Conservation (phyloP, 92 coral and sea anemone genomes). For the Epizoanthus illoricatus region DNA sequence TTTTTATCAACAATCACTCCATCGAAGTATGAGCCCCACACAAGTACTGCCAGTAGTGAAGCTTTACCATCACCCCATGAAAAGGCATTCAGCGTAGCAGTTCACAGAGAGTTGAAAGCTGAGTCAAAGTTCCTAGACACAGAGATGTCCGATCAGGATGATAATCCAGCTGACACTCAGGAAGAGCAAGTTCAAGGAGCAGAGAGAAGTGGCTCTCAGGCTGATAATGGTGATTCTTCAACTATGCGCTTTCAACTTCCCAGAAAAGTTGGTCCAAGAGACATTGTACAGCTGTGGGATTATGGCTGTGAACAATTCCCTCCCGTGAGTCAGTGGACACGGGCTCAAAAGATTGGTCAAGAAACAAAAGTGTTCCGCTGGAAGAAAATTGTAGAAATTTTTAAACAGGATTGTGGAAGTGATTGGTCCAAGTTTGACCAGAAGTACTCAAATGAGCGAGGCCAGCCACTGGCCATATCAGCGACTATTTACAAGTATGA, state of each 20-base stretch:
- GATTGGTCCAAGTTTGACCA: conserved; percentile 78
- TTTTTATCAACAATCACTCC: conserved; percentile 57
- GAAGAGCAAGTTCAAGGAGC: conserved; percentile 36
- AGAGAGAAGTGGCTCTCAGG: conserved; percentile 29
- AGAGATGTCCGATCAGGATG: conserved; percentile 40
- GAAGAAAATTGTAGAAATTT: conserved; percentile 95
- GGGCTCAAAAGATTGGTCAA: conserved; percentile 98
- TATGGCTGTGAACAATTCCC: conserved; percentile 96
- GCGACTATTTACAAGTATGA: conserved; percentile 93
- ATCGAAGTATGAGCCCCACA: conserved; percentile 35
- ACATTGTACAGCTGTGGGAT: conserved; percentile 97
- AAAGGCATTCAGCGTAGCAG: background rate
- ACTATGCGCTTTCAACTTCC: conserved; percentile 90
- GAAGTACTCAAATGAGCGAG: conserved; percentile 83
- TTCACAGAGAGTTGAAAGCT: conserved; percentile 10
- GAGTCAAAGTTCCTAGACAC: conserved; percentile 12
- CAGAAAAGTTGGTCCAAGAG: conserved; percentile 92
- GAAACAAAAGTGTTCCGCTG: conserved; percentile 99
- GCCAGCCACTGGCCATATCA: conserved; percentile 82
- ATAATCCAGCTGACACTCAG: conserved; percentile 29
- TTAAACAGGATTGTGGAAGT: conserved; percentile 79
- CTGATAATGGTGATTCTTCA: conserved; percentile 46
- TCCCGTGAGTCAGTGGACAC: conserved; percentile 89
- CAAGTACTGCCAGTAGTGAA: background rate
- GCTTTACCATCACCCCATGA: background rate